phyloP scores from a whole-genome alignment of 1,140 invertebrate species.

The Drosophila erecta region DNA sequence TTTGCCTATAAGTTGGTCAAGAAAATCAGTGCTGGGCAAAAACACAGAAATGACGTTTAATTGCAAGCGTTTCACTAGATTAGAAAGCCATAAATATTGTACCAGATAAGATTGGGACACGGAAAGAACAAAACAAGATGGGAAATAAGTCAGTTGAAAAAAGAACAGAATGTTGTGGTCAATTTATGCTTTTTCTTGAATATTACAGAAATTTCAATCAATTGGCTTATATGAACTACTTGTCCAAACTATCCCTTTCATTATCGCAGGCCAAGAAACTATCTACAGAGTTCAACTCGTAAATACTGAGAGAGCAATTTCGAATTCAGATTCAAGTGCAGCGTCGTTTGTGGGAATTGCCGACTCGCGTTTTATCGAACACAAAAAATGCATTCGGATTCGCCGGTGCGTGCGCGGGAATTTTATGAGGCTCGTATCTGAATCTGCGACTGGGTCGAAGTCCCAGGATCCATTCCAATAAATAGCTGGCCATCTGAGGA shows the following conservation, averaged over 20 bases:
- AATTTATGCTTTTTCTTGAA: no score
- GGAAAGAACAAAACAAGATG: neutral
- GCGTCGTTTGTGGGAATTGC: constrained; percentile 68
- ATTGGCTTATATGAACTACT: no score
- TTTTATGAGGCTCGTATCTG: constrained; percentile 63
- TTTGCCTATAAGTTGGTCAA: constrained; percentile 5
- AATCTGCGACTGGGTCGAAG: constrained; percentile 35
- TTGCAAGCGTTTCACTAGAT: constrained; percentile 31
- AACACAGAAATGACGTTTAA: constrained; percentile 28
- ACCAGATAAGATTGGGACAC: constrained; percentile 15
- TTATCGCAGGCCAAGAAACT: constrained; percentile 39
- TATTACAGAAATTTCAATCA: no score
- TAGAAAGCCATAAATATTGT: constrained; percentile 31
- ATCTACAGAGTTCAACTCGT: constrained; percentile 52
- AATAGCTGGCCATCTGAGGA: constrained; percentile 49
- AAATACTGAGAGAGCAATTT: constrained; percentile 73
- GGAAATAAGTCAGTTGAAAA: neutral
- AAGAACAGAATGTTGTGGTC: no score
- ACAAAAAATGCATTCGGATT: constrained; percentile 74
- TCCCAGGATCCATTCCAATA: constrained; percentile 47
- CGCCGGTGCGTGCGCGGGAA: constrained; percentile 46
- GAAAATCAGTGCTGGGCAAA: constrained; percentile 20
- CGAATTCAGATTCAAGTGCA: constrained; percentile 67
- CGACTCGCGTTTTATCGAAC: constrained; percentile 57
- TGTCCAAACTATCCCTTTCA: constrained; percentile 11